phyloP scores from a whole-genome alignment of 2,113 vertebrate species.

The Solenodon paradoxus region DNA sequence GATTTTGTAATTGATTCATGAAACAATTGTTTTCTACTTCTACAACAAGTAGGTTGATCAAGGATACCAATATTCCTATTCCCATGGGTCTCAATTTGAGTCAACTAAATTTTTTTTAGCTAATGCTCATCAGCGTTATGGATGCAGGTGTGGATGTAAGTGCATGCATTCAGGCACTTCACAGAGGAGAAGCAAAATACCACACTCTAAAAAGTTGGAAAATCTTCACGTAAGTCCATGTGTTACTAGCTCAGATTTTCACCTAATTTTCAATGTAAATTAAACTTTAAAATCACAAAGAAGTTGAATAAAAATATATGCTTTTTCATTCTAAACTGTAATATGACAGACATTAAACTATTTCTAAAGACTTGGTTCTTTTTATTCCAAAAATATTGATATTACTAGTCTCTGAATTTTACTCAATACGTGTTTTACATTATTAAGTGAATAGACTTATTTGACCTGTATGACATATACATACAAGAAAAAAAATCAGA shows the following conservation, averaged over 20 bases:
- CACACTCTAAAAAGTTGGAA: background rate
- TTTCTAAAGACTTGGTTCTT: background rate
- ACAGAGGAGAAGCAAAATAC: background rate
- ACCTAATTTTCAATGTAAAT: background rate
- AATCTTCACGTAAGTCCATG: background rate
- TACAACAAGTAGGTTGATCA: background rate
- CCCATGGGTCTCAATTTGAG: background rate
- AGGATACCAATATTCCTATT: background rate
- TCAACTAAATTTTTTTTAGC: background rate
- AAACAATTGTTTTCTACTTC: background rate
- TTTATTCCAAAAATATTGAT: background rate
- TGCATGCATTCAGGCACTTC: accelerated
- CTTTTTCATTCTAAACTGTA: background rate
- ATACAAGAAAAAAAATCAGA: background rate
- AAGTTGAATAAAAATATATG: background rate
- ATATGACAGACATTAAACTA: background rate
- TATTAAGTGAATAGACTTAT: background rate
- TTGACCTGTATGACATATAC: background rate
- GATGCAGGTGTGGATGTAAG: background rate
- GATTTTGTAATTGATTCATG: background rate
- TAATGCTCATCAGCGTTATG: no score
- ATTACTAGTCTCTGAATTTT: background rate
- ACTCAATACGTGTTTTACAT: background rate
- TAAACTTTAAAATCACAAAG: background rate
- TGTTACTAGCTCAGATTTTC: background rate